These are phyloP conservation scores for Peromyscus eremicus DNA, from an alignment of 2,797 vertebrate species.

Conservation along the genomic window DNA sequence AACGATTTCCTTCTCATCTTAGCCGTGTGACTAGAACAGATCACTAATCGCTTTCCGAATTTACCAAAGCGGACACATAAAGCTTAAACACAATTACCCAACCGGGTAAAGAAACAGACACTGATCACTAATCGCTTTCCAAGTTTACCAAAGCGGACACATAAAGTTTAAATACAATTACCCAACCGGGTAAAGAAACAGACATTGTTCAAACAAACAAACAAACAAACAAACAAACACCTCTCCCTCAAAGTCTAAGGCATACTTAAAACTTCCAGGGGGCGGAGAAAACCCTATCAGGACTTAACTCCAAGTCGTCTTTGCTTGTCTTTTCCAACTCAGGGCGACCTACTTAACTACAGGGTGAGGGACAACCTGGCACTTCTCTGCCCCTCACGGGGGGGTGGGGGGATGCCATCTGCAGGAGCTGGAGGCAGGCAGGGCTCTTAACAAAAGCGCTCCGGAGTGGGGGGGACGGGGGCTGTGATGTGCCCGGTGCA, in stretches of 20 bases:
- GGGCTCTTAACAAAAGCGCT: conserved; percentile 55
- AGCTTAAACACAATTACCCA: background rate
- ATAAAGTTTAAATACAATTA: background rate
- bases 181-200: background rate
- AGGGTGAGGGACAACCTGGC: background rate
- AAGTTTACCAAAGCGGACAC: background rate
- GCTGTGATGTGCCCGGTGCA: background rate
- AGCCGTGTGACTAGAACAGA: background rate
- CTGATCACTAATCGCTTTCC: background rate
- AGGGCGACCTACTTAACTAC: background rate
- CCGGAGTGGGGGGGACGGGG: background rate
- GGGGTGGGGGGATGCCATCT: background rate
- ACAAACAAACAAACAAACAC: background rate
- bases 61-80: background rate
- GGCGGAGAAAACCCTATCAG: background rate
- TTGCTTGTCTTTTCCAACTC: background rate
- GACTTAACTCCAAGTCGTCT: background rate
- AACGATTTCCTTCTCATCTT: background rate
- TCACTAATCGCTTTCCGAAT: background rate
- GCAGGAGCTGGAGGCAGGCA: background rate
- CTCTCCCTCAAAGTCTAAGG: background rate
- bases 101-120: background rate
- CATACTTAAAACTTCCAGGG: background rate
- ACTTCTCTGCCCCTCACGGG: background rate
- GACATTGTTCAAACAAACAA: background rate